These are phyloP conservation scores for Diorhabda carinulata DNA, from an alignment of 1,140 invertebrate species.

Conservation along the genomic window DNA sequence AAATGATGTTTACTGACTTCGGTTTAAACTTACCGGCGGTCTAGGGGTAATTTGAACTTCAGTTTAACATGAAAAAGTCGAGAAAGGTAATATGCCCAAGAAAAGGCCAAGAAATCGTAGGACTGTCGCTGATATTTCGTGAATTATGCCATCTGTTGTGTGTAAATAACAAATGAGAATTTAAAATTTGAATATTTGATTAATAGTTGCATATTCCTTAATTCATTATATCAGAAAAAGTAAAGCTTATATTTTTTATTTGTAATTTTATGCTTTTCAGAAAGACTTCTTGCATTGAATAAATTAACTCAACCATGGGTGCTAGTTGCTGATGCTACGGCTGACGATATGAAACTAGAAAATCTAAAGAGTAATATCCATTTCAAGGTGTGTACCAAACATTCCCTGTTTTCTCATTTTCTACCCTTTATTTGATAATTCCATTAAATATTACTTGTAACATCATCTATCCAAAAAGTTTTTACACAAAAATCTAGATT, in stretches of 20 bases:
- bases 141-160: neutral
- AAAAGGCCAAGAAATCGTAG: neutral
- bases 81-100: neutral
- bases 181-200: neutral
- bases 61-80: too few relatives aligned
- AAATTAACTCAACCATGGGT: constrained; percentile 28
- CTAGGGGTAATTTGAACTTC: too few relatives aligned
- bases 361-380: neutral
- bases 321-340: constrained; percentile 13
- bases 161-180: neutral
- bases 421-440: too few relatives aligned
- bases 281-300: constrained; percentile 23
- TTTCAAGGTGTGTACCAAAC: neutral
- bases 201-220: too few relatives aligned
- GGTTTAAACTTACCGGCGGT: too few relatives aligned
- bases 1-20: too few relatives aligned
- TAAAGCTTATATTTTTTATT: too few relatives aligned
- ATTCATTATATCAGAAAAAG: too few relatives aligned
- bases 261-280: neutral
- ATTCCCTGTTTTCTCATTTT: too few relatives aligned
- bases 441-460: neutral
- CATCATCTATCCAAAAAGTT: neutral
- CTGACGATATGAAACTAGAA: neutral
- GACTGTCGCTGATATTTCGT: neutral
- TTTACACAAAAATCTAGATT: neutral